These are phyloP conservation scores for Microchrysa polita DNA, from an alignment of 2,888 invertebrate genomes.

Conservation along the genomic window DNA sequence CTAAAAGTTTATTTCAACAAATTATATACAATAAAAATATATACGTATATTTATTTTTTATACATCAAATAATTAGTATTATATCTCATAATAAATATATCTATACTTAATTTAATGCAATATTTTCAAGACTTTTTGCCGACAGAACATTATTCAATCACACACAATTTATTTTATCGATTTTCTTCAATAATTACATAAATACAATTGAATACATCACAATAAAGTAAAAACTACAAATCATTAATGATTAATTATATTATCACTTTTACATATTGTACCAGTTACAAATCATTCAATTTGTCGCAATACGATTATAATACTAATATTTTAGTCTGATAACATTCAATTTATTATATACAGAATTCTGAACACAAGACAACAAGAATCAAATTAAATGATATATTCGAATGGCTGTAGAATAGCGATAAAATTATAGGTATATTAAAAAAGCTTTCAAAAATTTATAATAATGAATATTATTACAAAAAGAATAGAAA, in stretches of 20 bases:
- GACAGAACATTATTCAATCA: too few relatives aligned
- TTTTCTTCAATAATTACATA: too few relatives aligned
- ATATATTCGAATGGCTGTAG: conserved; percentile 8
- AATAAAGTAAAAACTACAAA: not conserved
- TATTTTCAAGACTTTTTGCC: too few relatives aligned
- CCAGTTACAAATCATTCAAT: not conserved
- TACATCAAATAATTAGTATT: conserved; percentile 5
- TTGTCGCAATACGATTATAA: not conserved
- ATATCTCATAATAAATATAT: not conserved
- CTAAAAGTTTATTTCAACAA: conserved; percentile 9
- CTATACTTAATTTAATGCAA: not conserved
- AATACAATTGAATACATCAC: too few relatives aligned
- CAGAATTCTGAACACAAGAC: not conserved
- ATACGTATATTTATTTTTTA: conserved; percentile 14
- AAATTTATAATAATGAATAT: not conserved
- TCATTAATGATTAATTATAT: not conserved
- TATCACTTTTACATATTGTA: not conserved
- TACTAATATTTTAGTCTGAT: not conserved
- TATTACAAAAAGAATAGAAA: too few relatives aligned
- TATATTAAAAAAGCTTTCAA: conserved; percentile 2
- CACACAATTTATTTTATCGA: too few relatives aligned
- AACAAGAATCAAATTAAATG: not conserved
- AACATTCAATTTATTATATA: not conserved
- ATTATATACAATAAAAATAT: not conserved
- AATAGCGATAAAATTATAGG: not conserved